These are phyloP conservation scores for Anisognathus igniventris DNA, from an alignment of 2,797 vertebrate genomes.

Conservation along the genomic window DNA sequence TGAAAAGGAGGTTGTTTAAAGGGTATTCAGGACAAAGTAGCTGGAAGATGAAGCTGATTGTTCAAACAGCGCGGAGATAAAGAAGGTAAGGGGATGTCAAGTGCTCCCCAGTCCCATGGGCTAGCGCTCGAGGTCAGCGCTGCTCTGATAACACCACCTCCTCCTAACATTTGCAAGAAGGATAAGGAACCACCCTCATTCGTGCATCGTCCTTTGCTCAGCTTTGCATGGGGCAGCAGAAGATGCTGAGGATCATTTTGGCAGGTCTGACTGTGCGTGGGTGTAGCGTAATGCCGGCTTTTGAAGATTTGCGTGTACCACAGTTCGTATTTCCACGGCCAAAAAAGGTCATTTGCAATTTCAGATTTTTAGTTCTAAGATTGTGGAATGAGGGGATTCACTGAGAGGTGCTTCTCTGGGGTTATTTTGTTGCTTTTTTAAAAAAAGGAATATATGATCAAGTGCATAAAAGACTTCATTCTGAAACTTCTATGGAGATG, in stretches of 20 bases:
- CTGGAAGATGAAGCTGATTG: not conserved
- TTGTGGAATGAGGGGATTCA: not conserved
- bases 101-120: not conserved
- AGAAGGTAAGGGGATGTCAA: not conserved
- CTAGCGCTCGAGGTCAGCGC: rapidly evolving
- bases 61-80: not conserved
- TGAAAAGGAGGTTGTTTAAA: not conserved
- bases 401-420: not conserved
- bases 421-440: not conserved
- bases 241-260: not conserved
- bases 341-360: not conserved
- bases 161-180: not conserved
- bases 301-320: not conserved
- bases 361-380: not conserved
- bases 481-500: not conserved
- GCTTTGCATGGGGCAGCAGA: not conserved
- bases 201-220: not conserved
- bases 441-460: not conserved
- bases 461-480: not conserved
- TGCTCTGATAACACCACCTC: not conserved
- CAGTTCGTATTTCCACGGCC: rapidly evolving
- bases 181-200: rapidly evolving
- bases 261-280: rapidly evolving
- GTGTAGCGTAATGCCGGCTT: rapidly evolving
- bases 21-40: not conserved